Evolutionary conservation across 1,140 invertebrate genomes (phyloP), one percentile per base, ranked within the genome.

Genomic region (Lepeophtheirus salmonis): DNA sequence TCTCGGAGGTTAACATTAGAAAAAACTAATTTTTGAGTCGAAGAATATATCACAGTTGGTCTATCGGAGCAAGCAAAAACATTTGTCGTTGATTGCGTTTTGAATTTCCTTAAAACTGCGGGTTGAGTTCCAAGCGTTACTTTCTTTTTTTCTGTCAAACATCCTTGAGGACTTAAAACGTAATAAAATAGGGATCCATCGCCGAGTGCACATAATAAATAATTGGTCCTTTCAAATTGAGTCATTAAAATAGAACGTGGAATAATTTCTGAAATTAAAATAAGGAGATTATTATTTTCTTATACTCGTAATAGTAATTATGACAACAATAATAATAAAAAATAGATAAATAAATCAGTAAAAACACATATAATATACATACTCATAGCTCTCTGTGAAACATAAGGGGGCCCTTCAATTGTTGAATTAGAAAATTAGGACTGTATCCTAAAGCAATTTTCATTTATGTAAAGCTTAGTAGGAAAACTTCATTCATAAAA

Each of bases 171-270:
- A 65, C 88, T 81, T 57, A 96, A 73, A 12, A 79, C 80, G 69
- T 96, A 98, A 72, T 98, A 98, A 71, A 89, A 94, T 76, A 99
- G 84, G 20, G 91, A 91, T 3, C 95, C 95, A 75, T 99, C 95
- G 18, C 94, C 95, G 6, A 98, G 73, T 1, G 94, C 92, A 69
- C 86, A 89, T 13, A 94, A 75, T 6, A 92, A 70, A 74, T 96
- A 96, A 63, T 86, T 84, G 56, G 84, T 81, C 13, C 82, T 83
- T 73, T 98, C 94, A 72, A 98, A 90, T 41, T 83, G 84, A 21
- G 90, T 85, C 79, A 97, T 87, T 50, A 97, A 68, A 60, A 97
- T 86, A 0, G 92, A 97, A 17, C 94, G 77, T 0, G 92, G 90
- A 64, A 97, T 92, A 64, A 97, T 94, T 72, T 97, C 91, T 80